Conservation (phyloP, 2,797 vertebrate species). For the Rousettus madagascariensis region DNA sequence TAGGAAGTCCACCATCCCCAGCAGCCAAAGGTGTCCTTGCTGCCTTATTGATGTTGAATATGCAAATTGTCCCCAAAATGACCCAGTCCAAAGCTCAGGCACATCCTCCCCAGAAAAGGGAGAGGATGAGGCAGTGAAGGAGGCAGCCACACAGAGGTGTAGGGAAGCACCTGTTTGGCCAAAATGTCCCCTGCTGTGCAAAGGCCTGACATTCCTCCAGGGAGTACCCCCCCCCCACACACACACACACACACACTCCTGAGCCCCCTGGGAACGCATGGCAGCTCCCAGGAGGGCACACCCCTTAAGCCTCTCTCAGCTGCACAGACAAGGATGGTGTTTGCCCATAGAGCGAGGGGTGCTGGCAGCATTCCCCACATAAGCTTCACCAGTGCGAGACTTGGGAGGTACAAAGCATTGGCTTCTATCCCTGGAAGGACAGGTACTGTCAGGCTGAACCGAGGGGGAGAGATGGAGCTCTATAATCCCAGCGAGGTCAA, state of each 20-base stretch:
- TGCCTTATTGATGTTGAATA: not conserved
- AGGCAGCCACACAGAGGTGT: not conserved
- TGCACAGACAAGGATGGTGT: not conserved
- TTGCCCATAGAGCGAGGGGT: not conserved
- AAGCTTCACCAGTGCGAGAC: not conserved
- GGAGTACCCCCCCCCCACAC: too few relatives aligned
- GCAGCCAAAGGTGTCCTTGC: not conserved
- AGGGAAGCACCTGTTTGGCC: not conserved
- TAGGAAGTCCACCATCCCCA: not conserved
- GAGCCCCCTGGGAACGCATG: not conserved
- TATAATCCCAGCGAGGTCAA: not conserved
- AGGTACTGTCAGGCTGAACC: not conserved
- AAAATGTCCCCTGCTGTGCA: not conserved
- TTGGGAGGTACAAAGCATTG: not conserved
- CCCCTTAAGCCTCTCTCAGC: not conserved
- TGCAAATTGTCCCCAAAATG: not conserved
- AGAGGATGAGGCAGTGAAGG: not conserved
- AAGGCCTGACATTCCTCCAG: not conserved
- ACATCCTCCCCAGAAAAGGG: not conserved
- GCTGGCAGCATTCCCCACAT: not conserved
- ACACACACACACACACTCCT: not conserved
- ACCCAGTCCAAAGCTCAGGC: not conserved
- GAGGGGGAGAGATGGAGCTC: not conserved
- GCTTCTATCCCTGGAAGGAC: not conserved
- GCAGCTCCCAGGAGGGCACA: not conserved